A percentile compares a stretch with the other conserved stretches of the same genome.
Conservation (phyloP, 2,113 vertebrate species). For the Ailuropoda melanoleuca region DNA sequence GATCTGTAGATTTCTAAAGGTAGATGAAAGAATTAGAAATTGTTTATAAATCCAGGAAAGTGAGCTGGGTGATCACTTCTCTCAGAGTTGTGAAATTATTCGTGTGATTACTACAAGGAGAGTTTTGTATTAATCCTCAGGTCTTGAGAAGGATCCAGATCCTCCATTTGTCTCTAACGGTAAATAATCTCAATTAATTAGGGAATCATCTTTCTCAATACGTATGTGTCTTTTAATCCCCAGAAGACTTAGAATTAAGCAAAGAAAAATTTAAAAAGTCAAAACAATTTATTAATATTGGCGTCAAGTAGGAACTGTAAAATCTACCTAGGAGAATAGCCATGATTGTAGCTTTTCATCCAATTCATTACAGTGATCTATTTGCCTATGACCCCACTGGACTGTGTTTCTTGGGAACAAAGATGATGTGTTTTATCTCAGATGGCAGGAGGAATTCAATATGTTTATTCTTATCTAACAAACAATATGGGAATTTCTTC, state of each 20-base stretch:
- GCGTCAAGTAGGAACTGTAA: background rate
- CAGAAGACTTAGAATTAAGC: constrained; percentile 30
- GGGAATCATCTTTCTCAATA: background rate
- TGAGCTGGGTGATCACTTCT: background rate
- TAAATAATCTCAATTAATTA: constrained; percentile 51
- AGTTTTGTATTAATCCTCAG: background rate
- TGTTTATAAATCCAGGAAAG: background rate
- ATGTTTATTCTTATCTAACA: background rate
- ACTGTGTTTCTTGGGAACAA: background rate
- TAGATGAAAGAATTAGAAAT: background rate
- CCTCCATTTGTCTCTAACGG: background rate
- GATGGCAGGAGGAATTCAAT: background rate
- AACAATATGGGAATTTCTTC: background rate
- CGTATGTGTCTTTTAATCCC: background rate
- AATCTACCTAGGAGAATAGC: background rate
- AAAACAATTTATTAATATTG: constrained; percentile 27
- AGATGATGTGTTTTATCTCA: background rate
- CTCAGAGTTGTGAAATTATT: background rate
- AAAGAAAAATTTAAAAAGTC: background rate
- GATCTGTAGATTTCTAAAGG: background rate
- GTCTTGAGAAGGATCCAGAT: background rate
- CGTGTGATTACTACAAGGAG: background rate
- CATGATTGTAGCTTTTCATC: background rate
- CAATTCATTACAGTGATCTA: background rate
- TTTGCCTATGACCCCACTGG: background rate